Evolutionary conservation across 2,888 invertebrate genomes (phyloP).

Genomic region (Hoplodrina ambigua): DNA sequence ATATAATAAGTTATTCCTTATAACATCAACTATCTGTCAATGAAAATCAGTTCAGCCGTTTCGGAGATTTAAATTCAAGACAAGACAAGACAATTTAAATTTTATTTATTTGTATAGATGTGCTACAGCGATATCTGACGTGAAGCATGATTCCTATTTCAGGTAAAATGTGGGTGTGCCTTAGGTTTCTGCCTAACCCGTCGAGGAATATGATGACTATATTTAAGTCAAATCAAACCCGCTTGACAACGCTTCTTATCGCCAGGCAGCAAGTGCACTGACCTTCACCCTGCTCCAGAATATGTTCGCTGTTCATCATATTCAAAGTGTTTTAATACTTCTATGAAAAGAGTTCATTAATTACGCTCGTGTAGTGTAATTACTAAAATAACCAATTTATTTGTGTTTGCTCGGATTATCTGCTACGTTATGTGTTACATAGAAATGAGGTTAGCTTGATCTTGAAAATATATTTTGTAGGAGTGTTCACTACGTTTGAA

Average conservation of each 20-base stretch:
- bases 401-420: constrained; percentile 9
- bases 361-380: constrained; percentile 25
- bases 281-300: background rate
- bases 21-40: too few species aligned
- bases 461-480: constrained; percentile 9
- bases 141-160: too few species aligned
- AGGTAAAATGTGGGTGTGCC: too few species aligned
- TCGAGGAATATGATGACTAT: too few species aligned
- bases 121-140: too few species aligned
- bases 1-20: too few species aligned
- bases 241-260: background rate
- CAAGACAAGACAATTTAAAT: too few species aligned
- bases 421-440: constrained; percentile 3
- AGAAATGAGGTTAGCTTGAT: constrained; percentile 18
- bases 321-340: constrained; percentile 3
- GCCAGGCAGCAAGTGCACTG: too few species aligned
- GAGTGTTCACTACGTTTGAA: constrained; percentile 5
- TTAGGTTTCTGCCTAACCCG: too few species aligned
- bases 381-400: constrained; percentile 34
- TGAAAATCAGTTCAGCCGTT: too few species aligned
- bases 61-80: too few species aligned
- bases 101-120: too few species aligned
- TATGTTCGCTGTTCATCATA: background rate
- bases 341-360: constrained; percentile 21
- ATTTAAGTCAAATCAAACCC: background rate